phyloP scores from a whole-genome alignment of 2,888 invertebrate species.

The Crossocerus cetratus region DNA sequence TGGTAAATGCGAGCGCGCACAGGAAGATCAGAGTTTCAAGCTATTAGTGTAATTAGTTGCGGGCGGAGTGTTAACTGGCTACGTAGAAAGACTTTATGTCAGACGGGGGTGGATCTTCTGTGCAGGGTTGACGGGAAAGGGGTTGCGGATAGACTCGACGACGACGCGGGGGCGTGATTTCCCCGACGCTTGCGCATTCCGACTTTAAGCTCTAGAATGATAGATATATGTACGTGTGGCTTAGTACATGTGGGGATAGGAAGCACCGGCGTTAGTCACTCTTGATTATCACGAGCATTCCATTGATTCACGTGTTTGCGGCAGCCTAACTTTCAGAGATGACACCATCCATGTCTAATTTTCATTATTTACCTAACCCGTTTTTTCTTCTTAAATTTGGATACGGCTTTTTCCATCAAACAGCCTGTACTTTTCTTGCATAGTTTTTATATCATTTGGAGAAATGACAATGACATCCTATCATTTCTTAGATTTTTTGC shows the following conservation, averaged over 20 bases:
- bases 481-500: too few species aligned
- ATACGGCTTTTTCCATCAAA: too few species aligned
- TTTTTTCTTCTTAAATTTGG: too few species aligned
- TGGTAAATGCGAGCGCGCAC: slow-evolving; percentile 35
- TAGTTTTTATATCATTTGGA: too few species aligned
- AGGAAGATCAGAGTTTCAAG: slow-evolving; percentile 65
- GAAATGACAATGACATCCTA: too few species aligned
- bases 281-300: not conserved
- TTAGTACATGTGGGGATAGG: not conserved
- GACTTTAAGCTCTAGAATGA: slow-evolving; percentile 13
- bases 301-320: too few species aligned
- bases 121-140: slow-evolving; percentile 59
- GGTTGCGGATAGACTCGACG: slow-evolving; percentile 49
- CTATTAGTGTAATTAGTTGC: slow-evolving; percentile 74
- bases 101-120: slow-evolving; percentile 57
- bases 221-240: not conserved
- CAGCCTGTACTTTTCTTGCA: too few species aligned
- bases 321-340: too few species aligned
- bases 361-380: too few species aligned
- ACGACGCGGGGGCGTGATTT: slow-evolving; percentile 68
- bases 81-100: slow-evolving; percentile 65
- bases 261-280: not conserved
- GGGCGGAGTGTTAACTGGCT: slow-evolving; percentile 72
- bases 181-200: slow-evolving; percentile 67
- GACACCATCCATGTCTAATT: too few species aligned